phyloP scores from a whole-genome alignment of 2,888 invertebrate species.

The Melanostoma scalare region DNA sequence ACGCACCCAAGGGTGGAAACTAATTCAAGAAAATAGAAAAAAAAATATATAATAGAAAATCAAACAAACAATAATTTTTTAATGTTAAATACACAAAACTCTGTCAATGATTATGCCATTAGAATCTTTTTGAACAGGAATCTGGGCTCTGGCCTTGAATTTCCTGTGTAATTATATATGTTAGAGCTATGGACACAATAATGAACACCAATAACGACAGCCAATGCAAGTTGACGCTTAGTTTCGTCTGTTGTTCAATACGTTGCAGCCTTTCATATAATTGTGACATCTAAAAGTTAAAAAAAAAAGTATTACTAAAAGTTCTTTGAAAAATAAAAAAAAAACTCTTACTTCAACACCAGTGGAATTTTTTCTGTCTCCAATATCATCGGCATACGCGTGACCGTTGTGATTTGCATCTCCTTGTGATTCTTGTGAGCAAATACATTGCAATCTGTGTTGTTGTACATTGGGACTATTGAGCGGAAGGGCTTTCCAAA shows the following conservation, averaged over 20 bases:
- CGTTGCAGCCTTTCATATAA: conserved; percentile 80
- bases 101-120: conserved; percentile 19
- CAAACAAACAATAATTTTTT: background rate
- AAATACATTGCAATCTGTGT: conserved; percentile 87
- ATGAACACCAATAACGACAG: conserved; percentile 83
- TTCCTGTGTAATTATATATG: conserved; percentile 82
- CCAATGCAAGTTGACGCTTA: conserved; percentile 83
- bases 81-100: conserved; percentile 21
- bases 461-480: conserved; percentile 85
- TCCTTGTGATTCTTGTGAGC: conserved; percentile 32
- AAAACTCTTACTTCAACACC: conserved; percentile 41
- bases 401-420: conserved; percentile 51
- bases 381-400: conserved; percentile 78
- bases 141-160: conserved; percentile 55
- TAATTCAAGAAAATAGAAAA: background rate
- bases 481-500: conserved; percentile 88
- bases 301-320: conserved; percentile 22
- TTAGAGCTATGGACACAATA: conserved; percentile 80
- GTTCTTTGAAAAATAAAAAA: background rate
- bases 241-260: conserved; percentile 83
- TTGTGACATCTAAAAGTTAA: conserved; percentile 77
- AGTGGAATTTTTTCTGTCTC: conserved; percentile 67
- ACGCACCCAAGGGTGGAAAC: no score
- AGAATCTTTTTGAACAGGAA: conserved; percentile 45
- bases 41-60: background rate